Evolutionary conservation across 2,797 vertebrate species (phyloP).

Genomic region (Crypturellus tataupa): DNA sequence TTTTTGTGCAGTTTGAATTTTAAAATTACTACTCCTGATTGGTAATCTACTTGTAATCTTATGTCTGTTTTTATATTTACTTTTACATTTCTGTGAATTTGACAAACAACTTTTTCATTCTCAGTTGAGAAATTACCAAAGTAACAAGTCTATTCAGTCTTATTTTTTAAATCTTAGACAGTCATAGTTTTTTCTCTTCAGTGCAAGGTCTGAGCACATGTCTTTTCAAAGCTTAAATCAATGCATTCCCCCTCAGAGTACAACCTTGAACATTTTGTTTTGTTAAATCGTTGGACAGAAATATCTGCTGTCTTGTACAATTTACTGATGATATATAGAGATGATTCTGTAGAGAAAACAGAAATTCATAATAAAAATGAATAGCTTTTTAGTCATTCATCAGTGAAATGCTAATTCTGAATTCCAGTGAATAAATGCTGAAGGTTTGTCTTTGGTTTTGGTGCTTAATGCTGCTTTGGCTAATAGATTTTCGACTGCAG

Average conservation of each 20-base stretch:
- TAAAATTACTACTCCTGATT: background rate
- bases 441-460: background rate
- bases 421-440: background rate
- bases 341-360: background rate
- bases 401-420: background rate
- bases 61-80: background rate
- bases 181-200: background rate
- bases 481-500: background rate
- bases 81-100: background rate
- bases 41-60: background rate
- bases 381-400: background rate
- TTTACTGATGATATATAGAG: background rate
- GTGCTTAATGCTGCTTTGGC: background rate
- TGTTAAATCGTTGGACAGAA: background rate
- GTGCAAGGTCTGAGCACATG: background rate
- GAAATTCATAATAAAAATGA: background rate
- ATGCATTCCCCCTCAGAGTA: accelerated
- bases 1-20: background rate
- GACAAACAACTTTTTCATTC: background rate
- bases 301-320: background rate
- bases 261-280: background rate
- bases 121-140: background rate
- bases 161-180: background rate
- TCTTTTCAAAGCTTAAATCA: background rate
- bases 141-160: background rate